phyloP scores from a whole-genome alignment of 2,113 vertebrate species.

The Callopanchax toddi region DNA sequence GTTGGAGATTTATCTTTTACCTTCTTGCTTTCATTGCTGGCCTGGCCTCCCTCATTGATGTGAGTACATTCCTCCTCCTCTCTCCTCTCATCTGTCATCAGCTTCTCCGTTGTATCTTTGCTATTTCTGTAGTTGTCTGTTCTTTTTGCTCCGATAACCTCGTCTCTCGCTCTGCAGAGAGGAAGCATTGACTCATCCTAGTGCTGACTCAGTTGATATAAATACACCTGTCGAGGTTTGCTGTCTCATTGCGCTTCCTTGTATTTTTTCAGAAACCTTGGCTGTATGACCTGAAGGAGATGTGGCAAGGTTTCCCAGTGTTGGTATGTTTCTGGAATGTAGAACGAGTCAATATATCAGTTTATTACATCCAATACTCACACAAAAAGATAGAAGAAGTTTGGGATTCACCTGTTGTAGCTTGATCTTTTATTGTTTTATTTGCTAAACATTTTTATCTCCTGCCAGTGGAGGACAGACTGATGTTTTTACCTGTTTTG shows the following conservation, averaged over 20 bases:
- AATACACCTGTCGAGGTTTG: slow-evolving; percentile 40
- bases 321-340: slow-evolving; percentile 81
- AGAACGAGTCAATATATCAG: slow-evolving; percentile 1
- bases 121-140: slow-evolving; percentile 8
- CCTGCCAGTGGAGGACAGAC: too few species aligned
- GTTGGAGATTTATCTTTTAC: slow-evolving; percentile 98
- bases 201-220: slow-evolving; percentile 51
- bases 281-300: slow-evolving; percentile 90
- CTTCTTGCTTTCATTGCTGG: slow-evolving; percentile 94
- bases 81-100: not conserved
- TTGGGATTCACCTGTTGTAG: too few species aligned
- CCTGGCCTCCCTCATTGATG: slow-evolving; percentile 90
- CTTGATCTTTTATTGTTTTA: not conserved
- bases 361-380: not conserved
- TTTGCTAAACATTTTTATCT: too few species aligned
- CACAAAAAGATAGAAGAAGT: not conserved
- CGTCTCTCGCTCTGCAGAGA: slow-evolving; percentile 10
- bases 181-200: slow-evolving; percentile 25
- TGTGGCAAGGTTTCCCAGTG: slow-evolving; percentile 92
- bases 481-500: too few species aligned
- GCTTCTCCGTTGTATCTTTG: not conserved
- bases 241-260: slow-evolving; percentile 31
- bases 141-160: slow-evolving; percentile 18
- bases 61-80: slow-evolving; percentile 78
- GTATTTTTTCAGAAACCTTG: slow-evolving; percentile 88